phyloP scores from a whole-genome alignment of 2,888 invertebrate species.

The Ophion slaviceki region DNA sequence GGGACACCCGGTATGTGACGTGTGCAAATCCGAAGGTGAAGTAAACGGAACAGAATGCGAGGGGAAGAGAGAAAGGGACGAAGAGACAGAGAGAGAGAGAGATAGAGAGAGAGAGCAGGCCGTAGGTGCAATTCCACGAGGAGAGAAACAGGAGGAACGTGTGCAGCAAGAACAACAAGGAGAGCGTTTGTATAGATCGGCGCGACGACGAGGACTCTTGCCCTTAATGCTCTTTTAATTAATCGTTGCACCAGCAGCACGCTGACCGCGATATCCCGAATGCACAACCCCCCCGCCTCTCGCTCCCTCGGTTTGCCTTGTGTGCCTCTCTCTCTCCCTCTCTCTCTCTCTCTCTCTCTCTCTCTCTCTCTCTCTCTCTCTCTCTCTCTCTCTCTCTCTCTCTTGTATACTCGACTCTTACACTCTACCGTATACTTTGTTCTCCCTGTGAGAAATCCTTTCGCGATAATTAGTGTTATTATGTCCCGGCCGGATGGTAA shows the following conservation, averaged over 20 bases:
- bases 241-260: constrained; percentile 65
- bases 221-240: constrained; percentile 71
- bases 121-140: constrained; percentile 33
- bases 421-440: constrained; percentile 57
- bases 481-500: constrained; percentile 67
- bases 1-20: background rate
- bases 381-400: constrained; percentile 9
- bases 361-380: background rate
- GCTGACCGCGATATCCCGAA: constrained; percentile 47
- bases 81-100: background rate
- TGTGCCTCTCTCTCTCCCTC: background rate
- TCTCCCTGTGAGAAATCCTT: constrained; percentile 65
- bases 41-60: constrained; percentile 6
- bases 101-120: constrained; percentile 18
- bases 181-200: constrained; percentile 37
- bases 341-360: background rate
- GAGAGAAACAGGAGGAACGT: constrained; percentile 23
- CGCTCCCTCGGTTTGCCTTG: constrained; percentile 11
- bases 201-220: constrained; percentile 59
- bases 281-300: constrained; percentile 8
- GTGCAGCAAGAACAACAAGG: constrained; percentile 24
- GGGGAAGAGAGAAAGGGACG: background rate
- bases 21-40: background rate
- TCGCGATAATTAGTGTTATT: constrained; percentile 70
- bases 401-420: background rate